Base-by-base conservation (phyloP, 2,888 invertebrate genomes). In the Drosophila hamatofila region DNA sequence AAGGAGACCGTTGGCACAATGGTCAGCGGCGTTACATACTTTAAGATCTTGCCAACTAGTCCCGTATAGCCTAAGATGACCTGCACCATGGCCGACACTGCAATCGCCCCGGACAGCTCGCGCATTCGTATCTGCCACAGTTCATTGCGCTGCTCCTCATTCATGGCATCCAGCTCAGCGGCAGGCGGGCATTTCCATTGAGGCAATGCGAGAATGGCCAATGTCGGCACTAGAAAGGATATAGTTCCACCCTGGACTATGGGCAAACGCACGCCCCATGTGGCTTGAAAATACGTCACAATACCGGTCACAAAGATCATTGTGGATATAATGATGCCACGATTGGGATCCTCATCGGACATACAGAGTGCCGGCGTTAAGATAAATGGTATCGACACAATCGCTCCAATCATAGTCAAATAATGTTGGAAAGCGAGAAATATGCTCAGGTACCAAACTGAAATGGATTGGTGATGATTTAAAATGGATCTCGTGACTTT, bases 401-500 rank as follows among this genome's bases (percentile, higher is more conserved):
- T 97, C 0, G 96, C 96, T 0, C 97, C 97, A 71, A 97, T 96
- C 96, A 97, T 97, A 0, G 97, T 97, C 78, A 97, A 92, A 91
- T 96, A 97, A 90, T 97, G 96, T 95, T 97, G 97, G 62, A 97
- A 93, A 16, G 97, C 97, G 93, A 97, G 94, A 85, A 97, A 95
- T 76, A 97, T 94, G 86, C 96, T 96, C 27, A 97, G 94, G 91
- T 97, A 97, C 97, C 97, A 97, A 2, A 37, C 76, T 76, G 30
- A 12, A 75, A 58, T 8, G 14, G 25, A 21, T 21, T 0, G 18
- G 8, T 14, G 12, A 25, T n/a, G n/a, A 55, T 3, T 27, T 18
- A 14, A 14, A 27, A 3, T 14, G 0, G 25, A 30, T 25, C 35
- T 18, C 27, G 12, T 41, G 6, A 11, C 23, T 4, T 1, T 14